phyloP scores from a whole-genome alignment of 1,140 invertebrate species.

The Heterodera schachtii region DNA sequence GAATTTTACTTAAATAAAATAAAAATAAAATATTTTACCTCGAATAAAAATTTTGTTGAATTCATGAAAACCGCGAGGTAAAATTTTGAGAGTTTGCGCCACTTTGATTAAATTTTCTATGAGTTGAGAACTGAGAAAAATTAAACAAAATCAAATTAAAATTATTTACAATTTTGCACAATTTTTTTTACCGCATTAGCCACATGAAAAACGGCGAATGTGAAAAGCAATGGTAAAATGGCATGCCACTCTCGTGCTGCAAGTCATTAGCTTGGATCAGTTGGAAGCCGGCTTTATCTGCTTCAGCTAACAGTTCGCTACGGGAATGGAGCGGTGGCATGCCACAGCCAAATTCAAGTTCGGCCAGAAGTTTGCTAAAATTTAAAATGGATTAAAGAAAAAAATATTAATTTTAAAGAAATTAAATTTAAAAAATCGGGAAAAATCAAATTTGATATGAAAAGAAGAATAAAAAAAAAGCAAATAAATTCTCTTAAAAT shows the following conservation, averaged over 20 bases:
- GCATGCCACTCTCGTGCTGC: constrained; percentile 50
- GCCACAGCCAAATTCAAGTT: constrained; percentile 63
- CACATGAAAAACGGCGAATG: constrained; percentile 61
- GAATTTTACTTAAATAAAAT: not conserved
- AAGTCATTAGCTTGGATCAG: constrained; percentile 53
- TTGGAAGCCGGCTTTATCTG: constrained; percentile 43
- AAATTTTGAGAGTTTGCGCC: constrained; percentile 47
- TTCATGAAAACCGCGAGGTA: constrained; percentile 56
- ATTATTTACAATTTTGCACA: not conserved
- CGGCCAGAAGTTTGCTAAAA: constrained; percentile 55
- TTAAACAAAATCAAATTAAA: too few relatives aligned
- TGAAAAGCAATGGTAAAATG: constrained; percentile 64
- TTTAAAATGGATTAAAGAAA: constrained; percentile 8
- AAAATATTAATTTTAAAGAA: not conserved
- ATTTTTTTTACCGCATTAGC: constrained; percentile 46
- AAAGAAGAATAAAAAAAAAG: too few relatives aligned
- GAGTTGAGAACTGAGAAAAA: constrained; percentile 35
- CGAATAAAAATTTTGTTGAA: constrained; percentile 62
- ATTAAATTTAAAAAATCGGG: not conserved
- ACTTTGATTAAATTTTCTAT: constrained; percentile 50
- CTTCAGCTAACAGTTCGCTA: constrained; percentile 53
- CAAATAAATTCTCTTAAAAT: too few relatives aligned
- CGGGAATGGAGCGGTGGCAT: constrained; percentile 60
- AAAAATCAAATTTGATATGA: too few relatives aligned
- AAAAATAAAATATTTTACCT: not conserved